phyloP scores from a whole-genome alignment of 2,888 invertebrate genomes.

The Mythimna albipuncta region DNA sequence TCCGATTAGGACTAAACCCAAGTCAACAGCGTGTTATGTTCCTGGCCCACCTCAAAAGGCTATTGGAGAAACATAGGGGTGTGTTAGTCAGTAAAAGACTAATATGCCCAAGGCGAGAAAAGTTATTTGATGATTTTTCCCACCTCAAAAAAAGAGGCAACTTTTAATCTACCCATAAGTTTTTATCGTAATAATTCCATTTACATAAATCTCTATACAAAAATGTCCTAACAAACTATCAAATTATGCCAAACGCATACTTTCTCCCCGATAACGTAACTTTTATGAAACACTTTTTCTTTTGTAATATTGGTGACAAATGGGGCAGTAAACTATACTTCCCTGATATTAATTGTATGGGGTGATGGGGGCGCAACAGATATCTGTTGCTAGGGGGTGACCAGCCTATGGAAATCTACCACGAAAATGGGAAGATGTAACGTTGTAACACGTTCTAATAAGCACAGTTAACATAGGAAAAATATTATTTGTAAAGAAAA shows the following conservation, averaged over 20 bases:
- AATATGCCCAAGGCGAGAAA: too few relatives aligned
- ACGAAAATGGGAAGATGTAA: conserved; percentile 28
- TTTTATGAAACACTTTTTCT: conserved; percentile 54
- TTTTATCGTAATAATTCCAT: not conserved
- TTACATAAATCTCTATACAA: not conserved
- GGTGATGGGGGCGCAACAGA: conserved; percentile 80
- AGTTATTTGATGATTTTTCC: too few relatives aligned
- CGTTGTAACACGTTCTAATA: not conserved
- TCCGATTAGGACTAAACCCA: too few relatives aligned
- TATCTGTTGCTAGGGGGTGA: conserved; percentile 81
- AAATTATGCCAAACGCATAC: conserved; percentile 29
- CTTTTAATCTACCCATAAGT: not conserved
- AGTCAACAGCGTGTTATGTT: too few relatives aligned
- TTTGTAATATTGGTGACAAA: conserved; percentile 64
- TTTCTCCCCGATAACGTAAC: conserved; percentile 20
- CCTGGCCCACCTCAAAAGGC: too few relatives aligned
- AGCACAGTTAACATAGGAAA: not conserved
- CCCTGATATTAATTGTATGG: conserved; percentile 67
- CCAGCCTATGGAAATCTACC: conserved; percentile 33
- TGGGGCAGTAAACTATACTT: conserved; percentile 62
- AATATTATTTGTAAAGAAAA: not conserved
- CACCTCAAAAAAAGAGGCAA: not conserved
- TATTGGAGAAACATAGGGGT: too few relatives aligned
- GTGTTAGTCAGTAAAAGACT: too few relatives aligned
- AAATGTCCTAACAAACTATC: conserved; percentile 20